Evolutionary conservation across 2,797 vertebrate species (phyloP), one percentile per base, ranked within the genome.

Genomic region (Aselliscus stoliczkanus): DNA sequence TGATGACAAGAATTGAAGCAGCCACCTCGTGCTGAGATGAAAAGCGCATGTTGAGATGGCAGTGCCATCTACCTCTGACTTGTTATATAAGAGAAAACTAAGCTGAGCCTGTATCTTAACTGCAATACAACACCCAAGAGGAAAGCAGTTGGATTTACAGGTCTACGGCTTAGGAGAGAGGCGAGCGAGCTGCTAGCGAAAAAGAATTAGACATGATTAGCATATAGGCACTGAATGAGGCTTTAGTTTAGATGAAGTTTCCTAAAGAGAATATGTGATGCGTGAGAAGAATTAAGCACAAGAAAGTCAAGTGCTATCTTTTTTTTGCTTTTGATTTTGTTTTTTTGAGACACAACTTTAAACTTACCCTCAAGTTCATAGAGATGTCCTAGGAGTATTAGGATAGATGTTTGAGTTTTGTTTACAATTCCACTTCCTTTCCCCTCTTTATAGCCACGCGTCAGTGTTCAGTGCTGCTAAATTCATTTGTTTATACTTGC

Each of bases 391-490:
- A 23, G 58, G 42, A 58, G 20, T 25, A 8, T 21, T n/a, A 64
- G 23, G 14, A 60, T 37, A 39, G 13, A 37, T 37, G 47, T 86
- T 82, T 62, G 37, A 47, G 4, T 67, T 87, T 73, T 39, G 23
- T 82, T 88, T 95, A 86, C 25, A 60, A 58, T 70, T 54, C 29
- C 8, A 75, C 90, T 84, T 20, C 5, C 39, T 72, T 95, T 93
- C 69, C 3, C 67, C 20, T 62, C 34, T 70, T 5, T 15, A 5
- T 7, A 75, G 47, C 62, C 34, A 39, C 11, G 18, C 10, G 25
- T 58, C 85, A n/a, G 91, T 97, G 98, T 96, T 91, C 92, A 65
- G 91, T 85, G 87, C 95, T 98, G 96, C 96, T 95, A 77, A 97
- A 80, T 92, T 80, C 81, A 84, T 97, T 2, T 0, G 21, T 92